Evolutionary conservation across 2,113 vertebrate genomes (phyloP), one percentile per base, ranked within the genome.

Genomic region (Equus przewalskii): DNA sequence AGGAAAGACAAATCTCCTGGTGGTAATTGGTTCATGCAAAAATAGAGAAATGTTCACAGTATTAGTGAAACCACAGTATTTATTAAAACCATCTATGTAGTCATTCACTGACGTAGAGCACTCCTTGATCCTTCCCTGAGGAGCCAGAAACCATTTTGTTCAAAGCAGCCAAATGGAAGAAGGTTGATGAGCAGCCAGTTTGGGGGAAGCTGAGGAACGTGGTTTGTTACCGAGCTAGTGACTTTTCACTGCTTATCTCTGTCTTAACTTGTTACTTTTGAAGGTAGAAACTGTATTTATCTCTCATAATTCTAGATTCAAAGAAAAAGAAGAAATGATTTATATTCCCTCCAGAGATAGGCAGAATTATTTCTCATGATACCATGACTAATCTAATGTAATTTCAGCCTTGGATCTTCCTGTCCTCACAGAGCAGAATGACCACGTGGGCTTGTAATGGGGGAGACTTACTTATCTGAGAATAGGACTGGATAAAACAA

Each of bases 21-120:
- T 30, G 26, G 41, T 83, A 91, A 97, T 72, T 22, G 51, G 76
- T 96, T 95, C 78, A 60, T 80, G 85, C 69, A 93, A 91, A 92
- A 95, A 89, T 91, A 65, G 0, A 84, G 65, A 95, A 73, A 73
- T 91, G 41, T 81, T 76, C 56, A 3, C 28, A 76, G 67, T 16
- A 54, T 72, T 15, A 3, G 80, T 72, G 80, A 49, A 49, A 49
- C 49, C 49, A 49, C 49, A 49, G 49, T 49, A 49, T 62, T 91
- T 65, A 84, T 89, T 89, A 70, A 96, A 87, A 76, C 49, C 58
- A 72, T 33, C 81, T 41, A 30, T 30, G 5, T 41, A 28, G 3
- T 85, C n/a, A 81, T 30, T 94, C 26, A 22, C 60, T 33, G 51
- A 46, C 54, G 30, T 9, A 73, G 89, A 81, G 51, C 33, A 82